Base-by-base conservation (phyloP, 2,888 invertebrate genomes). In the Epinotia ramella region DNA sequence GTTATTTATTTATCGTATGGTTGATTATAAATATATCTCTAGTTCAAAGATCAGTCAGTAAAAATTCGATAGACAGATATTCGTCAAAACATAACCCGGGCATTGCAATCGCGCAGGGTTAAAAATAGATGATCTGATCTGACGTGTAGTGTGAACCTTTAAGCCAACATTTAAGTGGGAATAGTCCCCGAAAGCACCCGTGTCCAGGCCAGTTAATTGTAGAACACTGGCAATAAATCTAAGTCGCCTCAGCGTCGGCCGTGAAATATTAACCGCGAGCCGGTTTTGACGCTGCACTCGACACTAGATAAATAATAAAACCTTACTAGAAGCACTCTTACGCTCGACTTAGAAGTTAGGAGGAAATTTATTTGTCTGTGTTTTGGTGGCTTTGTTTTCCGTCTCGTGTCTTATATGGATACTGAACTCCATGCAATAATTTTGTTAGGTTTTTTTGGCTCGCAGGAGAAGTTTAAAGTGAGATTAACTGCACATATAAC, bases 191-290 rank as follows among this genome's bases (percentile, higher is more conserved):
- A 74, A 74, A 74, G 74, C 74, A 74, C 62, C 71, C 70, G 44
- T 72, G 67, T 53, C 77, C 79, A 82, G 79, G 85, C 86, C 85
- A 89, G 91, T 90, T 92, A 92, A 93, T 92, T 93, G 91, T 91
- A 89, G 88, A 91, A 91, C 91, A 90, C 85, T 88, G 89, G 88
- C 88, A 84, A 92, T 92, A 92, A 92, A 92, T 92, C 92, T 88
- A 83, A 85, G 92, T 92, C 91, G 90, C 91, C 91, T 92, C 91
- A 91, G 87, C 89, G 92, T 91, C 92, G 87, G 88, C 89, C 83
- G 89, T 93, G 92, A 93, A 93, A 93, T 93, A 93, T 93, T 93
- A 93, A 92, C 92, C 90, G 87, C 91, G 86, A 86, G 88, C 89
- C 88, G 87, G 87, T 90, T 91, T 89, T 92, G 94, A 93, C 92